Percentiles rank a stretch among this genome's conserved stretches.
Conservation (phyloP, 2,888 invertebrate species). For the Drosophila hamatofila region DNA sequence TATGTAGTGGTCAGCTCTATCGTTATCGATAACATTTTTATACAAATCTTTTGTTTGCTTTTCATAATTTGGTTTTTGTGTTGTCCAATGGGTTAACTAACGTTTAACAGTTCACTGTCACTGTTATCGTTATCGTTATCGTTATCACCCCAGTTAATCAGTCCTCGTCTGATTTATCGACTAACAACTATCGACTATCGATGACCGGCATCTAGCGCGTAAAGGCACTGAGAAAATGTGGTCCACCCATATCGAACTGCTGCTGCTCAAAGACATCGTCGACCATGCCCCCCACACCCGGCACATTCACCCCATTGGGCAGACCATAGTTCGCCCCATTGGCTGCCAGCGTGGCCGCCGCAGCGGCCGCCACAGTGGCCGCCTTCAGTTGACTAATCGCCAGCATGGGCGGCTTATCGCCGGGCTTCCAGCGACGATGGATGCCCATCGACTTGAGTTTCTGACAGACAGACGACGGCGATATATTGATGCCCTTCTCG, state of each 20-base stretch:
- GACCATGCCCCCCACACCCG: slow-evolving; percentile 42
- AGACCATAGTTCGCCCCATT: slow-evolving; percentile 48
- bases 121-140: slow-evolving; percentile 1
- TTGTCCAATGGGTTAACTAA: neutral
- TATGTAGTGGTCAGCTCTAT: neutral
- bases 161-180: neutral
- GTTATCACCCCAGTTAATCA: slow-evolving; percentile 1
- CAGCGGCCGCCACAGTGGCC: slow-evolving; percentile 52
- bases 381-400: slow-evolving; percentile 82
- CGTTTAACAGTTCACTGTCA: neutral
- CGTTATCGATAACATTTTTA: slow-evolving; percentile 4
- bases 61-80: neutral
- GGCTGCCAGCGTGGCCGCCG: slow-evolving; percentile 56
- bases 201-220: slow-evolving; percentile 69
- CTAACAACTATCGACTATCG: neutral
- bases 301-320: slow-evolving; percentile 49
- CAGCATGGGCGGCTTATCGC: slow-evolving; percentile 83
- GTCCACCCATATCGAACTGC: slow-evolving; percentile 84
- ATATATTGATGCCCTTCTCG: slow-evolving; percentile 84
- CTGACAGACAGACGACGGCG: slow-evolving; percentile 85
- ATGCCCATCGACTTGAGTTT: slow-evolving; percentile 85
- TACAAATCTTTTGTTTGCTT: neutral
- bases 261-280: slow-evolving; percentile 81
- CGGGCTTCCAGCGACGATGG: slow-evolving; percentile 84
- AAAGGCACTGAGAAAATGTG: slow-evolving; percentile 85